Evolutionary conservation across 2,888 invertebrate genomes (phyloP).

Genomic region (Uloborus plumipes): DNA sequence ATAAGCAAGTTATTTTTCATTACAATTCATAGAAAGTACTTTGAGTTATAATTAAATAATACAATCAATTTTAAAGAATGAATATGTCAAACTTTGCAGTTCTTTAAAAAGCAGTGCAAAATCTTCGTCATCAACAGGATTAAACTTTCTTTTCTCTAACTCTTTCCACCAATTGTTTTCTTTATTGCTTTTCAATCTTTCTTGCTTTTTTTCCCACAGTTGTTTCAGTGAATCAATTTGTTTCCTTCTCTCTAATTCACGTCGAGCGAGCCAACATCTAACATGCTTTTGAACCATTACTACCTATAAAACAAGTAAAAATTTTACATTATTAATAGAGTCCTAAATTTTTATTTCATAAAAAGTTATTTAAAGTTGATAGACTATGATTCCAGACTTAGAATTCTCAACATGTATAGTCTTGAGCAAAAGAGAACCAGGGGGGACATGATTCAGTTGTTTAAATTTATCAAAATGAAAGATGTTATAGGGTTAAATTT

Average conservation of each 20-base stretch:
- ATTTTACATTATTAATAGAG: background rate
- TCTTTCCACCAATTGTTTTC: slow-evolving; percentile 27
- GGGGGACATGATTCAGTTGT: too few relatives aligned
- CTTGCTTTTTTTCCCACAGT: slow-evolving; percentile 36
- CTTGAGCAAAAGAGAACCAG: too few relatives aligned
- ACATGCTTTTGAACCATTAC: slow-evolving; percentile 31
- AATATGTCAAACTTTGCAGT: slow-evolving; percentile 34
- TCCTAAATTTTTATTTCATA: too few relatives aligned
- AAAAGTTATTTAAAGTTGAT: background rate
- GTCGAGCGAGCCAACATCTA: slow-evolving; percentile 43
- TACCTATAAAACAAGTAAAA: slow-evolving; percentile 14
- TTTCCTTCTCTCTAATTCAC: slow-evolving; percentile 31
- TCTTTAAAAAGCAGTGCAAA: slow-evolving; percentile 46
- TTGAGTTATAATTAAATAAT: background rate
- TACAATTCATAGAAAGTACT: background rate
- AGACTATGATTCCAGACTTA: too few relatives aligned
- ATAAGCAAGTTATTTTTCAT: too few relatives aligned
- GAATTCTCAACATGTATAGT: too few relatives aligned
- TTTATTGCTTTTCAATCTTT: background rate
- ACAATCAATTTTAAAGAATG: background rate
- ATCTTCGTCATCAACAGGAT: slow-evolving; percentile 40
- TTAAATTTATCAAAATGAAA: too few relatives aligned
- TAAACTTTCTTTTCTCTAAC: slow-evolving; percentile 21
- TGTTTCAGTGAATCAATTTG: slow-evolving; percentile 1
- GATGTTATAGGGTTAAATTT: too few relatives aligned